Conservation (phyloP, 2,888 invertebrate species). For the Nomada goodeniana region DNA sequence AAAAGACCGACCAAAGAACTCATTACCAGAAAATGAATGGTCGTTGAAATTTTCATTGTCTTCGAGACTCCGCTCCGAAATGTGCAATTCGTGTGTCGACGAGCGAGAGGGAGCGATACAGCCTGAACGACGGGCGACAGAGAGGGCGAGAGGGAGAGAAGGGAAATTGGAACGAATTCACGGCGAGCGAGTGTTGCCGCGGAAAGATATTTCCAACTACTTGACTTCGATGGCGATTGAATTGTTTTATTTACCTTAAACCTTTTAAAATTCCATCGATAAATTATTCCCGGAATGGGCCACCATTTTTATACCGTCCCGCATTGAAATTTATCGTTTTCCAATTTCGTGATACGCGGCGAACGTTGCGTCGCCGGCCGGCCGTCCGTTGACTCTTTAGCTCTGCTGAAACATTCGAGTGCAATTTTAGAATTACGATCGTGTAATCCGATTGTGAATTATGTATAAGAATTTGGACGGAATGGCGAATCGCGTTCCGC, state of each 20-base stretch:
- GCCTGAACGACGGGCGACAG: too few species aligned
- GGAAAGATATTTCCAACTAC: conserved; percentile 53
- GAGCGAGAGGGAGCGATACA: conserved; percentile 10
- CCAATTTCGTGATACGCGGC: conserved; percentile 25
- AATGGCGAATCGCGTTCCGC: conserved; percentile 68
- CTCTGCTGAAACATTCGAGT: background rate
- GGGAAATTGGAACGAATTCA: conserved; percentile 45
- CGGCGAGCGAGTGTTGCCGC: conserved; percentile 20
- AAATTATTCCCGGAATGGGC: conserved; percentile 41
- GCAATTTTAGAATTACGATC: too few species aligned
- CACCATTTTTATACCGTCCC: conserved; percentile 2
- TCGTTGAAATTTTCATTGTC: conserved; percentile 61
- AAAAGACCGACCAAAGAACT: conserved; percentile 57
- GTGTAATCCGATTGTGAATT: too few species aligned
- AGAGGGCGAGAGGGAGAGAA: background rate
- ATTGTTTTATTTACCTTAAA: conserved; percentile 50
- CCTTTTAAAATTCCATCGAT: conserved; percentile 51
- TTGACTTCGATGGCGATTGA: conserved; percentile 48
- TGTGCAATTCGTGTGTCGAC: conserved; percentile 40
- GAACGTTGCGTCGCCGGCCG: background rate
- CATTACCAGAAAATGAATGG: conserved; percentile 58
- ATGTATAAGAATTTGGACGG: conserved; percentile 25
- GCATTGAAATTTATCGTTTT: conserved; percentile 45
- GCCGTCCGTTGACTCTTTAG: conserved; percentile 12
- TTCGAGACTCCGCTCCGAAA: conserved; percentile 48